A percentile compares a stretch with the other conserved stretches of the same genome.
Conservation (phyloP, 2,888 invertebrate genomes). For the Calameuta idolon region DNA sequence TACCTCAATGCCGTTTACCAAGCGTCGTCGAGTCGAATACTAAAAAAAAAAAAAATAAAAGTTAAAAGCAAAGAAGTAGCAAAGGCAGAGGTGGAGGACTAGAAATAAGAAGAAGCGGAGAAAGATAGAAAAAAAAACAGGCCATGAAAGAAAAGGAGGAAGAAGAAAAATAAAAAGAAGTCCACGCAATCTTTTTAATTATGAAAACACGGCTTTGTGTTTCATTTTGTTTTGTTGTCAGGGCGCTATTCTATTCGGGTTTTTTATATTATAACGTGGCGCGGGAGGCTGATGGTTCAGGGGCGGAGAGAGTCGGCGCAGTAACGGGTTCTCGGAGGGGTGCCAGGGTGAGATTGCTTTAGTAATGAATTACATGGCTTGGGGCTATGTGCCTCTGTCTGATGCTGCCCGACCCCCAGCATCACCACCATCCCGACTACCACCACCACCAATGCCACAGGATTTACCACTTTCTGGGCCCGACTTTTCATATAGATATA, state of each 20-base stretch:
- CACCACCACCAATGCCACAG: not conserved
- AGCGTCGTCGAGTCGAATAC: not conserved
- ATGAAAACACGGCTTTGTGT: conserved; percentile 39
- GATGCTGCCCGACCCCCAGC: conserved; percentile 45
- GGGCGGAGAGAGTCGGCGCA: conserved; percentile 43
- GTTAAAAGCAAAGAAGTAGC: not conserved
- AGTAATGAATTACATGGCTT: conserved; percentile 68
- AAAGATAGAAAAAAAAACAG: not conserved
- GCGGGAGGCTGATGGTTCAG: conserved; percentile 56
- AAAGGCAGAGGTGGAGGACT: not conserved
- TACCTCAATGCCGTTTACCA: not conserved
- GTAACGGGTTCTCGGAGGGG: conserved; percentile 27
- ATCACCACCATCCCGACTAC: conserved; percentile 20
- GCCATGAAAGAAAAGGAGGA: not conserved
- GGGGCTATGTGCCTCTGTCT: conserved; percentile 62
- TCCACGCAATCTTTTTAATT: conserved; percentile 49
- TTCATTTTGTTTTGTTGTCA: conserved; percentile 27
- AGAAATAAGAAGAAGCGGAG: conserved; percentile 4
- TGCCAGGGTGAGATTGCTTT: conserved; percentile 53
- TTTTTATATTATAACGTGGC: conserved; percentile 49
- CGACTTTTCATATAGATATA: conserved; percentile 6
- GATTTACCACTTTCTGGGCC: conserved; percentile 10
- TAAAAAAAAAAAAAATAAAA: not conserved
- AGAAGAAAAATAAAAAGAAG: conserved; percentile 23
- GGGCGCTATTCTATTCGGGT: conserved; percentile 25